Base-by-base conservation (phyloP, 2,888 invertebrate genomes). In the Synanthedon tipuliformis region DNA sequence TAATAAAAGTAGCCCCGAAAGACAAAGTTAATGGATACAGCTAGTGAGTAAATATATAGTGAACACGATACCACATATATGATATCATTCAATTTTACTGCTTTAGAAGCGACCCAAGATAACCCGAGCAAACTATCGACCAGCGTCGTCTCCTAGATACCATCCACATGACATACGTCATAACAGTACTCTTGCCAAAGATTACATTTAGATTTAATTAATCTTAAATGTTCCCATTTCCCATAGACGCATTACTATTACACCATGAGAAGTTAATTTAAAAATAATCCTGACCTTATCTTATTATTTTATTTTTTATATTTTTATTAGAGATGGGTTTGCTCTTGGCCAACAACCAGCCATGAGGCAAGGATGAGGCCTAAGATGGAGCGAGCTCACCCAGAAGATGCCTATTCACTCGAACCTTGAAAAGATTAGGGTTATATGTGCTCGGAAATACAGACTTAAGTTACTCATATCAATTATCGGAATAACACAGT, bases 1-100 rank as follows among this genome's bases (percentile, higher is more conserved):
- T 23, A 23, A 5, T 23, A 34, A 10, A 34, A 34, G 10, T 10
- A 34, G 10, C 0, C 10, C 34, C 7, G 34, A 34, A 34, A 34
- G 34, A 10, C 34, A 34, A 34, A 34, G 34, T 34, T 34, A 10
- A 78, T 71, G 78, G 75, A 73, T 66, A 72, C 74, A 72, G 80
- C 79, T 82, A 83, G 81, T 81, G 79, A 66, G 78, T 80, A 80
- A 80, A 81, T 78, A 81, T 78, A 82, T 75, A 78, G 77, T 74
- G 71, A 73, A 78, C 73, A 78, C 73, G 74, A 76, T 75, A 77
- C 73, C 73, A 75, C 75, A 73, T 79, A 78, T 77, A 74, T 63
- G 82, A 82, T 86, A 86, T 85, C 84, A 81, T 86, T 86, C 78
- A 85, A 86, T 85, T 81, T 83, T 84, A 85, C 81, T 83, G 83